Percentiles rank a stretch among this genome's conserved stretches.
phyloP scores from a whole-genome alignment of 2,113 vertebrate genomes.

The Esox niger region DNA sequence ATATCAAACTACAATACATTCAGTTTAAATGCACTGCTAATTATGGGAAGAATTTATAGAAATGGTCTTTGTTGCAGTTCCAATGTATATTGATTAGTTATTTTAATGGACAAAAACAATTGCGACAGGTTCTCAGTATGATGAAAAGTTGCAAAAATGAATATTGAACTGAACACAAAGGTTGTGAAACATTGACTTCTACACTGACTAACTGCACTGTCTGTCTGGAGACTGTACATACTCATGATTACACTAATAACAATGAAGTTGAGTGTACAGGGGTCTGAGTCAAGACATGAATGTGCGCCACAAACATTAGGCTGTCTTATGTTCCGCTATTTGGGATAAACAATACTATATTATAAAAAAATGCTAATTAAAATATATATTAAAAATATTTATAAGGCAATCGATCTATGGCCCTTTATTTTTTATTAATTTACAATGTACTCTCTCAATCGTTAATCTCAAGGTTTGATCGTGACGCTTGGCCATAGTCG shows the following conservation, averaged over 20 bases:
- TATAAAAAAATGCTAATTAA: too few species aligned
- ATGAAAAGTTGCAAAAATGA: not conserved
- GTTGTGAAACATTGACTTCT: not conserved
- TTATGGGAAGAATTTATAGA: not conserved
- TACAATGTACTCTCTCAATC: too few species aligned
- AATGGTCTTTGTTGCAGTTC: not conserved
- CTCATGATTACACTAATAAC: not conserved
- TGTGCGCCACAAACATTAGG: too few species aligned
- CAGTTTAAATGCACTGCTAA: not conserved
- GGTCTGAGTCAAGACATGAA: not conserved
- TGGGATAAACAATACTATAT: too few species aligned
- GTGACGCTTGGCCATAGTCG: constrained; percentile 70
- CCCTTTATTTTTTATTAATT: too few species aligned
- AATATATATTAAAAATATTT: too few species aligned
- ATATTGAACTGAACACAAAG: constrained; percentile 16
- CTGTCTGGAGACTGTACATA: constrained; percentile 1
- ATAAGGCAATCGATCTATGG: too few species aligned
- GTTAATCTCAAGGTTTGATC: constrained; percentile 71
- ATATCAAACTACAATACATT: not conserved
- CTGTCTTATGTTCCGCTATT: too few species aligned
- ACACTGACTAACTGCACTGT: not conserved
- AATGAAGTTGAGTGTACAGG: not conserved
- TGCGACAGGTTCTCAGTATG: constrained; percentile 5
- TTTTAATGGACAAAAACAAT: constrained; percentile 12
- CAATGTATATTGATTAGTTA: not conserved